Percentiles rank a stretch among this genome's conserved stretches.
Evolutionary conservation across 2,888 invertebrate species (phyloP).

Genomic region (Rhyacophila evoluta): DNA sequence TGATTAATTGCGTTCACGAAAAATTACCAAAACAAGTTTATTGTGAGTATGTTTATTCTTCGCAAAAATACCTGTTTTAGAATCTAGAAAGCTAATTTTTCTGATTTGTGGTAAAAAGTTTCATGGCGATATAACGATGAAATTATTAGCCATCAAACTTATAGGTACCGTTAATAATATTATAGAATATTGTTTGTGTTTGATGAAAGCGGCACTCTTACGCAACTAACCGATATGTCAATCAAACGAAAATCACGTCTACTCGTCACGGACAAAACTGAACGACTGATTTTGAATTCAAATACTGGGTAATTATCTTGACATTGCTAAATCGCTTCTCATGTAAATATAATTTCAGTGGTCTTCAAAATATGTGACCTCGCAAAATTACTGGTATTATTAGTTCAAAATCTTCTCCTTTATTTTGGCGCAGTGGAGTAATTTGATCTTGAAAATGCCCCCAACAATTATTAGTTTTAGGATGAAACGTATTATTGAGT

Average conservation of each 20-base stretch:
- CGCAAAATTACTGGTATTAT: neutral
- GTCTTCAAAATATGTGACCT: neutral
- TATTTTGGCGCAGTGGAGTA: neutral
- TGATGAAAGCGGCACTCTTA: neutral
- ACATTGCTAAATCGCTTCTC: neutral
- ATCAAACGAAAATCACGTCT: neutral
- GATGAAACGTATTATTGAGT: too few relatives aligned
- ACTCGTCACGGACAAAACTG: neutral
- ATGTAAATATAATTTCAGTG: neutral
- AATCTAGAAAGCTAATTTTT: neutral
- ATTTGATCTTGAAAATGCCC: neutral
- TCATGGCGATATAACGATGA: neutral
- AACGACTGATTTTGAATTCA: neutral
- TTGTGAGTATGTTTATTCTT: neutral
- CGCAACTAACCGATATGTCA: neutral
- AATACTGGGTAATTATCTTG: neutral
- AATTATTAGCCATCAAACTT: neutral
- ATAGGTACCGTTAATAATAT: too few relatives aligned
- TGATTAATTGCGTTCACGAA: neutral
- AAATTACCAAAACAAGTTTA: neutral
- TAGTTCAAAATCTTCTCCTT: neutral
- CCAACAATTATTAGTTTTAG: too few relatives aligned
- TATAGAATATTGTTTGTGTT: neutral
- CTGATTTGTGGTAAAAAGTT: neutral
- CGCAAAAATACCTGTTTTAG: neutral